phyloP scores from a whole-genome alignment of 1,140 invertebrate species.

The Polypedilum pembai region DNA sequence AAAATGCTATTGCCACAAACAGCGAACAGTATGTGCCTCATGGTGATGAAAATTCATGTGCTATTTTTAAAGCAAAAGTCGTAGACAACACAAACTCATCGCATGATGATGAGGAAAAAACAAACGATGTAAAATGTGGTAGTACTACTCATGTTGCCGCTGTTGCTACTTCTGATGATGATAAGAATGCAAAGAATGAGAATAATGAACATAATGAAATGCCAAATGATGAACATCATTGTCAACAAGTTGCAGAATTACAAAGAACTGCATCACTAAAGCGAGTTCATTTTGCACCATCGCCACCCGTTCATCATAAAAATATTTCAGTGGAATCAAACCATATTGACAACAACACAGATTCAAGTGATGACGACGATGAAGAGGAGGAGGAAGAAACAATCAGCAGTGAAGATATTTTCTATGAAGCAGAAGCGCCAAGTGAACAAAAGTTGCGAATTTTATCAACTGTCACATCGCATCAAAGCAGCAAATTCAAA shows the following conservation, averaged over 20 bases:
- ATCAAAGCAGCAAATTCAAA: neutral
- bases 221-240: neutral
- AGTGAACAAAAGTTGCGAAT: conserved; percentile 11
- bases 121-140: neutral
- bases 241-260: conserved; percentile 14
- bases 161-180: neutral
- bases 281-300: neutral
- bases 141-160: neutral
- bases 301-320: neutral
- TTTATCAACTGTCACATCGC: conserved; percentile 21
- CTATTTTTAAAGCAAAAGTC: neutral
- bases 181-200: neutral
- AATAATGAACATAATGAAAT: neutral
- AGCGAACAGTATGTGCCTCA: neutral
- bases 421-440: conserved; percentile 20
- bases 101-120: neutral
- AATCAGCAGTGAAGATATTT: conserved; percentile 15
- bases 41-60: neutral
- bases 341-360: neutral
- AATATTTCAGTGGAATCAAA: neutral
- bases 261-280: neutral
- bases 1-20: neutral
- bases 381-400: neutral
- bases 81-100: neutral
- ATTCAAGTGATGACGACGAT: neutral